Conservation (phyloP, 2,113 vertebrate genomes). For the Megaceryle torquata region DNA sequence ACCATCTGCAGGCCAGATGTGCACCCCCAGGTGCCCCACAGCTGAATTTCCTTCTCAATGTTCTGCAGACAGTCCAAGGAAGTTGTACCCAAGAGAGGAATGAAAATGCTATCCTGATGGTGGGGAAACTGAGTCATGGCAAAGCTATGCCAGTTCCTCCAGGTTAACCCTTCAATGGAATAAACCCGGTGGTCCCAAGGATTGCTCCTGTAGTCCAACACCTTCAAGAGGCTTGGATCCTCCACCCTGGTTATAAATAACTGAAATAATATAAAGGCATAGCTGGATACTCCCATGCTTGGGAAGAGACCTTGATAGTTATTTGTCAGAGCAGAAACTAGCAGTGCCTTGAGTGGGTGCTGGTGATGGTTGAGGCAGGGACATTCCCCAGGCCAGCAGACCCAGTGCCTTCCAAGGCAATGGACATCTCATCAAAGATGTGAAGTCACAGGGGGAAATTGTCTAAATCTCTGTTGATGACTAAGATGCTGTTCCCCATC, state of each 20-base stretch:
- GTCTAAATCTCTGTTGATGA: neutral
- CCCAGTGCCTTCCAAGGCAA: neutral
- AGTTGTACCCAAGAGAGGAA: neutral
- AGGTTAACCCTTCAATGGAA: accelerated
- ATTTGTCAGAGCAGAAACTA: neutral
- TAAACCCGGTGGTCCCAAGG: accelerated
- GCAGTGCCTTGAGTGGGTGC: neutral
- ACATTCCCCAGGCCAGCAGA: neutral
- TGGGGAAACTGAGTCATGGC: neutral
- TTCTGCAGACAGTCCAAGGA: neutral
- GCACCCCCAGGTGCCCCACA: neutral
- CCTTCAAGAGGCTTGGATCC: neutral
- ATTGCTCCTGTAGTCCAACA: neutral
- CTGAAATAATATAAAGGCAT: neutral
- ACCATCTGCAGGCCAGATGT: neutral
- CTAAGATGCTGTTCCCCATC: neutral
- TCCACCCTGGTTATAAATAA: neutral
- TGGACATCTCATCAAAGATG: neutral
- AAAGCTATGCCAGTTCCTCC: accelerated
- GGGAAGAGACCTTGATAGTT: neutral
- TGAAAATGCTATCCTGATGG: neutral
- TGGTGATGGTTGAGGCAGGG: neutral
- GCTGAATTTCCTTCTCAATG: neutral
- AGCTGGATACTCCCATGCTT: neutral
- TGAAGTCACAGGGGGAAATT: neutral